These are phyloP conservation scores for Mythimna albipuncta DNA, from an alignment of 2,888 invertebrate species.

Conservation along the genomic window DNA sequence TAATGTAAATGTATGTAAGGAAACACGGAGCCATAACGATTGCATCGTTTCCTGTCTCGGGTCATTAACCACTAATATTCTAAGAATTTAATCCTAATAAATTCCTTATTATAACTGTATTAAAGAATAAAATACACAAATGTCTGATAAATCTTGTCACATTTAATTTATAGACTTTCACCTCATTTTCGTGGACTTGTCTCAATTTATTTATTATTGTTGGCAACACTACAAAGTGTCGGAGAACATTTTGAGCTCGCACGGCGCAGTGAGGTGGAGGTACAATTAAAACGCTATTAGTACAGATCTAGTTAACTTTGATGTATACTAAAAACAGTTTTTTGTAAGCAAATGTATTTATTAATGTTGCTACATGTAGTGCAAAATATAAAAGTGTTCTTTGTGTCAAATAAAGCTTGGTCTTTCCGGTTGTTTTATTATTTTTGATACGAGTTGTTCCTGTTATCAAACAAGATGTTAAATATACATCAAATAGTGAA, in stretches of 20 bases:
- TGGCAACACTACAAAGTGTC: conserved; percentile 55
- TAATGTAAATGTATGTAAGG: conserved; percentile 53
- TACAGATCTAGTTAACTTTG: conserved; percentile 60
- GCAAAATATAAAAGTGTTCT: conserved; percentile 15
- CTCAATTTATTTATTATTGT: conserved; percentile 50
- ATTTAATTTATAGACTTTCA: conserved; percentile 35
- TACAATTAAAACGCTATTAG: conserved; percentile 58
- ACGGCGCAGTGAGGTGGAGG: conserved; percentile 31
- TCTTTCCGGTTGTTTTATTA: conserved; percentile 58
- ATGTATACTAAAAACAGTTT: conserved; percentile 47
- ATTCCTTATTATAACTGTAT: conserved; percentile 30
- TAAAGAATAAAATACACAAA: conserved; percentile 28
- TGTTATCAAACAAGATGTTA: neutral
- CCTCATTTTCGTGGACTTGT: conserved; percentile 39
- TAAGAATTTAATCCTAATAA: conserved; percentile 52
- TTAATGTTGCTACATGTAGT: conserved; percentile 35
- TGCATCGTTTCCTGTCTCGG: conserved; percentile 55
- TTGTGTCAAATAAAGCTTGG: conserved; percentile 55
- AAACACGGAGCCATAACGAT: conserved; percentile 47
- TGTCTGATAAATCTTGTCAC: conserved; percentile 25
- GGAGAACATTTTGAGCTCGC: conserved; percentile 46
- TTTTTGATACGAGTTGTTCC: conserved; percentile 23
- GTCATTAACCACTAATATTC: conserved; percentile 54
- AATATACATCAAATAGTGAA: neutral
- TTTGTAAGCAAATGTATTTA: conserved; percentile 20